A percentile compares a stretch with the other conserved stretches of the same genome.
These are phyloP conservation scores for Tetropium fuscum DNA, from an alignment of 2,888 invertebrate genomes.

Conservation along the genomic window DNA sequence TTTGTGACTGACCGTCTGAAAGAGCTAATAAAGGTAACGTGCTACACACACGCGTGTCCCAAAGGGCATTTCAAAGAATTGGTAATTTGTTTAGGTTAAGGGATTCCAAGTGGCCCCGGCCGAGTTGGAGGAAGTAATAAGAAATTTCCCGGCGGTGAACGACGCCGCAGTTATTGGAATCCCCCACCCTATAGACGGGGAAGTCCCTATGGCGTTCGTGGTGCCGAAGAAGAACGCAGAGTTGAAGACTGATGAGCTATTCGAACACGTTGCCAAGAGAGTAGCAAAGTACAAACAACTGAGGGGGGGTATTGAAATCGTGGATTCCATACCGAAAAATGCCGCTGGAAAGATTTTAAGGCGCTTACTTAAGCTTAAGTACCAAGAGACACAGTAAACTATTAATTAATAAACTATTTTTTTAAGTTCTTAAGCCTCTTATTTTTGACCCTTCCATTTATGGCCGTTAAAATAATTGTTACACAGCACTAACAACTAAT, in stretches of 20 bases:
- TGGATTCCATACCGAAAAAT: conserved; percentile 71
- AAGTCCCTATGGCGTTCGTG: conserved; percentile 82
- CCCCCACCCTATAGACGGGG: conserved; percentile 76
- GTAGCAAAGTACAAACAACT: conserved; percentile 84
- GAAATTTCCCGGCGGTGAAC: conserved; percentile 77
- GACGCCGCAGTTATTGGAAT: conserved; percentile 89
- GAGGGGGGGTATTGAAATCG: conserved; percentile 68
- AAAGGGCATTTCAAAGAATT: not conserved
- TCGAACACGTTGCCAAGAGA: conserved; percentile 73
- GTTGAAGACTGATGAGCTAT: conserved; percentile 68
- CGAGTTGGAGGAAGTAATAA: conserved; percentile 82
- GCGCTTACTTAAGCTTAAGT: conserved; percentile 57
- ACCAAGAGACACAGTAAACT: conserved; percentile 3
- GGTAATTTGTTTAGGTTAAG: conserved; percentile 33
- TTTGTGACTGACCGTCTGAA: conserved; percentile 83
- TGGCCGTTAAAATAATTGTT: too few species aligned
- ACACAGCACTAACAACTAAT: too few species aligned
- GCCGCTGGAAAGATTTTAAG: conserved; percentile 73
- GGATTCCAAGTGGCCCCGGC: conserved; percentile 86
- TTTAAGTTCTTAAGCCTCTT: too few species aligned
- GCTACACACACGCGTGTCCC: too few species aligned
- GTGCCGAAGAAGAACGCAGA: conserved; percentile 67
- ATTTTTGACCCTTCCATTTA: too few species aligned
- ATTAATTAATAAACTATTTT: too few species aligned
- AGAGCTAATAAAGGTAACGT: conserved; percentile 85